Evolutionary conservation across 2,888 invertebrate genomes (phyloP).

Genomic region (Notodonta dromedarius): DNA sequence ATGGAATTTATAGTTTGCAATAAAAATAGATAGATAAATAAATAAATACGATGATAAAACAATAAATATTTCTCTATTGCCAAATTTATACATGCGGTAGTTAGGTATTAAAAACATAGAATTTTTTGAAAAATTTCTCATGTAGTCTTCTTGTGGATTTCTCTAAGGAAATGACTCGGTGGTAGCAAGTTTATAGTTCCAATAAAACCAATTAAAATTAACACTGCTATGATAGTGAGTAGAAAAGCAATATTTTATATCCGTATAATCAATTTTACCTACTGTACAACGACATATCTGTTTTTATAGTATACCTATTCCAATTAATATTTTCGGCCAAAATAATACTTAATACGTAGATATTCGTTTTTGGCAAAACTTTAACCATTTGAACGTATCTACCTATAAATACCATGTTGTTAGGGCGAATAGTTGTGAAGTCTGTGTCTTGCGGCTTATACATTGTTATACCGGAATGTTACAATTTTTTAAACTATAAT

Average conservation of each 20-base stretch:
- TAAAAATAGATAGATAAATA: constrained; percentile 60
- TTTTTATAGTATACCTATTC: constrained; percentile 71
- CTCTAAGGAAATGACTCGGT: constrained; percentile 53
- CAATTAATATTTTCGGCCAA: constrained; percentile 55
- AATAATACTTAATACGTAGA: constrained; percentile 22
- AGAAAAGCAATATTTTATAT: constrained; percentile 76
- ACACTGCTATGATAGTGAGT: constrained; percentile 73
- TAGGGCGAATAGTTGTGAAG: constrained; percentile 38
- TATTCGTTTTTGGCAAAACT: constrained; percentile 57
- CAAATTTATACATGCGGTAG: constrained; percentile 75
- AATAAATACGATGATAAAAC: constrained; percentile 63
- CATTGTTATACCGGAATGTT: constrained; percentile 11
- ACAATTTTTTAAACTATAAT: constrained; percentile 13
- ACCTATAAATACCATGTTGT: constrained; percentile 39
- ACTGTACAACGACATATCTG: constrained; percentile 78
- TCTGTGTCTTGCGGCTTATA: constrained; percentile 41
- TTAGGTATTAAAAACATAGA: constrained; percentile 68
- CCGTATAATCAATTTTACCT: constrained; percentile 64
- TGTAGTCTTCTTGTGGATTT: constrained; percentile 71
- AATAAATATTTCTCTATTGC: constrained; percentile 74
- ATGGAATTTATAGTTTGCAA: constrained; percentile 77
- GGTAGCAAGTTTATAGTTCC: constrained; percentile 64
- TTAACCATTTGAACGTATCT: constrained; percentile 44
- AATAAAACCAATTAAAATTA: constrained; percentile 58
- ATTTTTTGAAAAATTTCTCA: constrained; percentile 72